These are phyloP conservation scores for Terebella lapidaria DNA, from an alignment of 2,888 invertebrate species.

Conservation along the genomic window DNA sequence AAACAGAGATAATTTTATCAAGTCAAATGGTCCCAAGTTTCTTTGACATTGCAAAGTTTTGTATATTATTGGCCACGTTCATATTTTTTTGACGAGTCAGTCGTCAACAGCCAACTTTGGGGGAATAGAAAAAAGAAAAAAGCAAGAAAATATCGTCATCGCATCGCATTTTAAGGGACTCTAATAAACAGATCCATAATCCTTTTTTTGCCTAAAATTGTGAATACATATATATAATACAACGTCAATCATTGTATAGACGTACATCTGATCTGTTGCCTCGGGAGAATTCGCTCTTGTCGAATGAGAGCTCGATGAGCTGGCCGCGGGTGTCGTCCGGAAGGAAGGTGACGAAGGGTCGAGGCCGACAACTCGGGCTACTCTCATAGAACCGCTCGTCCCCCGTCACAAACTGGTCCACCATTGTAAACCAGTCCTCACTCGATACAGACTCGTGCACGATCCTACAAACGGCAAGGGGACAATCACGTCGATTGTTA, in stretches of 20 bases:
- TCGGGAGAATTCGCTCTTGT: constrained; percentile 36
- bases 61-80: too few species aligned
- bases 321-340: constrained; percentile 34
- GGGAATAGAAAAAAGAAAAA: too few species aligned
- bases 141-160: too few species aligned
- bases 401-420: constrained; percentile 31
- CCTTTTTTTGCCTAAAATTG: too few species aligned
- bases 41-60: too few species aligned
- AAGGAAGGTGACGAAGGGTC: constrained; percentile 38
- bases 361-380: constrained; percentile 8
- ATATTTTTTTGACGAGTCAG: too few species aligned
- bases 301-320: constrained; percentile 39
- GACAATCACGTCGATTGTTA: too few species aligned
- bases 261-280: constrained; percentile 35
- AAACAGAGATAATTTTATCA: too few species aligned
- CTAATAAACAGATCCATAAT: too few species aligned
- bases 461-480: constrained; percentile 22
- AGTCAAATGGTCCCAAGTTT: too few species aligned
- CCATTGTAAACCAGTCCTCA: constrained; percentile 40
- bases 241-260: background rate
- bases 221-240: background rate
- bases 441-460: constrained; percentile 32
- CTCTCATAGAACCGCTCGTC: background rate
- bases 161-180: too few species aligned
- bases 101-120: too few species aligned